Percentiles rank a stretch among this genome's conserved stretches.
phyloP scores from a whole-genome alignment of 2,888 invertebrate species.

The Dinocampus coccinellae region DNA sequence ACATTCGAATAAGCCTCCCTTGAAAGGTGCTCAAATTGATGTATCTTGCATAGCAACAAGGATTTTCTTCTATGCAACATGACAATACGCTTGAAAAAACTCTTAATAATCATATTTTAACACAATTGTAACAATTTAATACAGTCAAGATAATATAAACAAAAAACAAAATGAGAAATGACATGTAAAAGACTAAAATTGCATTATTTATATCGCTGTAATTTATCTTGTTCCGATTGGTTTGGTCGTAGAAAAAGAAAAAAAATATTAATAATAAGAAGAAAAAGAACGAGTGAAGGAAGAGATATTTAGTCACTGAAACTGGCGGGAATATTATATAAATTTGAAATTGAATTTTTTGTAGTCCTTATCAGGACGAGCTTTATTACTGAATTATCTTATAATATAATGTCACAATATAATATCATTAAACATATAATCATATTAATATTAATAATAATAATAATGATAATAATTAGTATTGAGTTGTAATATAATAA shows the following conservation, averaged over 20 bases:
- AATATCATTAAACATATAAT: conserved; percentile 62
- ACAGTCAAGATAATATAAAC: background rate
- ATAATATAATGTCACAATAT: conserved; percentile 62
- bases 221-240: background rate
- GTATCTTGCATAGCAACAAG: conserved; percentile 19
- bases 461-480: conserved; percentile 58
- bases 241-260: background rate
- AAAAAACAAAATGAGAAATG: background rate
- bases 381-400: conserved; percentile 66
- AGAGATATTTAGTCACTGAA: too few species aligned
- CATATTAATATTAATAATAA: conserved; percentile 59
- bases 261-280: too few species aligned
- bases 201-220: background rate
- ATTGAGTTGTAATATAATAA: conserved; percentile 54
- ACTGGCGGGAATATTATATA: conserved; percentile 8
- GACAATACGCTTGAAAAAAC: background rate
- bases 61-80: background rate
- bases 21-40: conserved; percentile 2
- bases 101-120: conserved; percentile 3
- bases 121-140: background rate
- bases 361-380: conserved; percentile 59
- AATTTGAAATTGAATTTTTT: background rate
- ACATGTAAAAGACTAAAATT: background rate
- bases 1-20: conserved; percentile 10
- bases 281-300: too few species aligned